These are phyloP conservation scores for Myrmophylax atrothorax DNA, from an alignment of 2,113 vertebrate genomes.

Conservation along the genomic window DNA sequence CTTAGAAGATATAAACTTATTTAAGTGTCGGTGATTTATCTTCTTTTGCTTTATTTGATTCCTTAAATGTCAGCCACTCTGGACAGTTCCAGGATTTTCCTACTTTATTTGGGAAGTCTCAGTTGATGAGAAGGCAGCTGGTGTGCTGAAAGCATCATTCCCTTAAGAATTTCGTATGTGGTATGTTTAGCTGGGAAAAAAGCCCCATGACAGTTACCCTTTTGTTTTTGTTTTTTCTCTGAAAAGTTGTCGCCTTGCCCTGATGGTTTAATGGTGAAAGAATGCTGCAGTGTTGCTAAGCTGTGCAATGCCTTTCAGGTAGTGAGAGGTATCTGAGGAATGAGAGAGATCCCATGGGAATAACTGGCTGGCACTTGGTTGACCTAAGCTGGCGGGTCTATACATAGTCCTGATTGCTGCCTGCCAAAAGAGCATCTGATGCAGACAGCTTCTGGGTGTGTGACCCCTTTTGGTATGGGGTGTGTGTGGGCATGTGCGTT, in stretches of 20 bases:
- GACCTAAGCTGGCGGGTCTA: not conserved
- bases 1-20: not conserved
- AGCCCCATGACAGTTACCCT: not conserved
- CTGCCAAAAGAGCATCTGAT: not conserved
- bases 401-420: not conserved
- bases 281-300: not conserved
- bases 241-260: not conserved
- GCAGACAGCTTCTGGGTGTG: not conserved
- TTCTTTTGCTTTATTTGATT: not conserved
- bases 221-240: not conserved
- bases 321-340: not conserved
- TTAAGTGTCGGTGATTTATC: not conserved
- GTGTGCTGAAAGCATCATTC: conserved; percentile 2
- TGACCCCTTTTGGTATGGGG: not conserved
- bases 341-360: not conserved
- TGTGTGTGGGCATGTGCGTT: not conserved
- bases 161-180: not conserved
- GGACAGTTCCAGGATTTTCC: not conserved
- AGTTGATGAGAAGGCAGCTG: not conserved
- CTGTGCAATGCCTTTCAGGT: not conserved
- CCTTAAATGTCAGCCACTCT: not conserved
- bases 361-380: not conserved
- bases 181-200: not conserved
- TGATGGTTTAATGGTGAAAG: not conserved
- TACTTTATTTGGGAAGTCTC: not conserved